Conservation (phyloP, 2,797 vertebrate genomes). For the Sebastiscus tertius region DNA sequence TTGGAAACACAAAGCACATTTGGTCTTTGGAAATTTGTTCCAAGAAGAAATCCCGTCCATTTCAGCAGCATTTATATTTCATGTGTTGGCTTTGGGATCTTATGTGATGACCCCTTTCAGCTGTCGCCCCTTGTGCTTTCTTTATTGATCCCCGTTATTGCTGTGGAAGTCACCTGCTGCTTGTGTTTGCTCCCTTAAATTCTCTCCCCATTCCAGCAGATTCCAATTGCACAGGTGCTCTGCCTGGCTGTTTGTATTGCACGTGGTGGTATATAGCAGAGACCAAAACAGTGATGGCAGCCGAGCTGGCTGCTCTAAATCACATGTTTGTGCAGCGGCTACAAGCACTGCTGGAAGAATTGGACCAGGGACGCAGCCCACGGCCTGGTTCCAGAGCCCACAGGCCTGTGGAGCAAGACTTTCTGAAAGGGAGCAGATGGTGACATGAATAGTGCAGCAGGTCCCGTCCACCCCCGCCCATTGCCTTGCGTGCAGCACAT, state of each 20-base stretch:
- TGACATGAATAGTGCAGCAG: slow-evolving; percentile 82
- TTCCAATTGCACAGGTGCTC: slow-evolving; percentile 66
- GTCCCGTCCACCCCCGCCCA: slow-evolving; percentile 59
- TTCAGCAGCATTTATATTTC: slow-evolving; percentile 68
- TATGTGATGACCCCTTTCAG: slow-evolving; percentile 60
- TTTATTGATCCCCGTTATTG: slow-evolving; percentile 75
- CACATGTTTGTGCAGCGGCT: slow-evolving; percentile 52
- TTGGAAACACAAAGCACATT: slow-evolving; percentile 36
- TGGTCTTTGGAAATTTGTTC: slow-evolving; percentile 24
- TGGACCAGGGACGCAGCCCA: slow-evolving; percentile 34
- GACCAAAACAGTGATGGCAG: slow-evolving; percentile 57
- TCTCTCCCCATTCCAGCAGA: slow-evolving; percentile 38
- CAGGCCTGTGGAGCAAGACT: slow-evolving; percentile 60
- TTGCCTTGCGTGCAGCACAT: slow-evolving; percentile 76
- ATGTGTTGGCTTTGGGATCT: slow-evolving; percentile 61
- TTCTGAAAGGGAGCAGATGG: slow-evolving; percentile 80
- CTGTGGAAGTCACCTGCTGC: slow-evolving; percentile 58
- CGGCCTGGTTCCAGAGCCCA: slow-evolving; percentile 46
- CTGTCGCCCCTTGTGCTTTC: slow-evolving; percentile 39
- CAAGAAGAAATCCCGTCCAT: slow-evolving; percentile 42
- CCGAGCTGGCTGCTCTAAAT: slow-evolving; percentile 60
- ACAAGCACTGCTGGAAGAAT: slow-evolving; percentile 39
- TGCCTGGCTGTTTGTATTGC: slow-evolving; percentile 60
- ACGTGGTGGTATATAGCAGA: slow-evolving; percentile 51
- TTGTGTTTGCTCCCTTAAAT: slow-evolving; percentile 50